A percentile compares a stretch with the other conserved stretches of the same genome.
phyloP scores from a whole-genome alignment of 2,888 invertebrate genomes.

The Colletes collaris region DNA sequence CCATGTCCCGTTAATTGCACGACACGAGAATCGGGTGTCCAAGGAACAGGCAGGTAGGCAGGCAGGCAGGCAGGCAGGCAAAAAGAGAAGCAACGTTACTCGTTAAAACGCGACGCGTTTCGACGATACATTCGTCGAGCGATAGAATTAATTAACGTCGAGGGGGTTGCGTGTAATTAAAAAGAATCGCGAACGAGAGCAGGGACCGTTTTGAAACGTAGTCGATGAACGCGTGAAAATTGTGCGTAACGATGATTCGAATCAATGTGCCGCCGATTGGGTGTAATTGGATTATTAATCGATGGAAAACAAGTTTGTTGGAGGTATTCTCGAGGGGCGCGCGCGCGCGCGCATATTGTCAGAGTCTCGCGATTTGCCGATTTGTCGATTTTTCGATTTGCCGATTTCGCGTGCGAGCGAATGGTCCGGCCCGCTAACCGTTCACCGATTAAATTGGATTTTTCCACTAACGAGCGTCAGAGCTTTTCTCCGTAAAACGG shows the following conservation, averaged over 20 bases:
- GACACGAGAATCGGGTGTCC: conserved; percentile 14
- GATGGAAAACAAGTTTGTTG: conserved; percentile 59
- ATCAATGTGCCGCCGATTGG: conserved; percentile 48
- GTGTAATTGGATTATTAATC: conserved; percentile 76
- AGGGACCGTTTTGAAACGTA: not conserved
- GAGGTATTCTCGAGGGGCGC: too few species aligned
- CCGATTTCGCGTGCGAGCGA: not conserved
- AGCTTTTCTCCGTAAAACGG: conserved; percentile 55
- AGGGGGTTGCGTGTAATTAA: conserved; percentile 38
- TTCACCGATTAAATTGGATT: conserved; percentile 72
- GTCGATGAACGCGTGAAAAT: conserved; percentile 10
- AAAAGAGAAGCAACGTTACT: conserved; percentile 4
- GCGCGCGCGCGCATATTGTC: not conserved
- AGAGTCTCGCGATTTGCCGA: conserved; percentile 41
- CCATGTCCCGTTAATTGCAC: conserved; percentile 23
- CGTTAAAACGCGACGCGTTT: not conserved
- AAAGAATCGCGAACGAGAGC: conserved; percentile 10
- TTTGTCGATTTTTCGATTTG: too few species aligned
- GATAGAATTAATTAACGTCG: conserved; percentile 30
- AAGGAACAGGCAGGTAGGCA: not conserved
- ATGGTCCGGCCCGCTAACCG: conserved; percentile 60
- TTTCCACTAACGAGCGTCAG: conserved; percentile 68
- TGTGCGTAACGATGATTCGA: conserved; percentile 36
- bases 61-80: not conserved
- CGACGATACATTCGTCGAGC: conserved; percentile 20